Base-by-base conservation (phyloP, 2,113 vertebrate species). In the Esox niger region DNA sequence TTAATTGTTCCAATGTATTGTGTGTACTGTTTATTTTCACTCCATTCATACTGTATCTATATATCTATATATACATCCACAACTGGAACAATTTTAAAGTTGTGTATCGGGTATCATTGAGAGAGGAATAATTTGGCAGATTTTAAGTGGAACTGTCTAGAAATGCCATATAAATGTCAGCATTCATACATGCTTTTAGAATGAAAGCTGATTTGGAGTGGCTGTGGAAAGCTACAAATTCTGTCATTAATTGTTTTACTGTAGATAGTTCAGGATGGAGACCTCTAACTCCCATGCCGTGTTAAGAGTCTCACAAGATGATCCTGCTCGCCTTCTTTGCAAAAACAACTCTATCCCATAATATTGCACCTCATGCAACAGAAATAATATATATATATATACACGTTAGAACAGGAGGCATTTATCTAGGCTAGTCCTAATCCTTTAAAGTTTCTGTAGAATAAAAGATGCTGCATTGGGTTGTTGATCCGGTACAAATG, bases 311-410 rank as follows among this genome's bases (percentile, higher is more conserved):
- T 43, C 17, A 10, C 21, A 52, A 7, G 20, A 52, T 52, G n/a
- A 6, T 59, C 27, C 31, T 17, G 13, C 56, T 79, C 68, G 76
- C 71, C 30, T 17, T 25, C 35, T 23, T n/a, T 25, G 26, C 33
- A 62, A 30, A 74, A 13, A 26, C 32, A 9, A 10, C 49, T 65
- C 33, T 43, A 65, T 43, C 74, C 74, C 33, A 66, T 43, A 67
- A 70, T 67, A 69, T 77, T 55, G 47, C 77, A 69, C 58, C 33
- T 66, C 70, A 84, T 84, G 77, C 77, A 76, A 74, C 52, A 78
- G 47, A 62, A 59, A 20, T 38, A 20, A 31, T 59, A 52, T 49
- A 49, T n/a, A n/a, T n/a, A n/a, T n/a, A n/a, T n/a, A 49, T 49
- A n/a, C 13, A 20, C 46, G 15, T 13, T 52, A 52, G 47, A 52